A percentile compares a stretch with the other conserved stretches of the same genome.
phyloP scores from a whole-genome alignment of 2,888 invertebrate species.

The Mantis religiosa region DNA sequence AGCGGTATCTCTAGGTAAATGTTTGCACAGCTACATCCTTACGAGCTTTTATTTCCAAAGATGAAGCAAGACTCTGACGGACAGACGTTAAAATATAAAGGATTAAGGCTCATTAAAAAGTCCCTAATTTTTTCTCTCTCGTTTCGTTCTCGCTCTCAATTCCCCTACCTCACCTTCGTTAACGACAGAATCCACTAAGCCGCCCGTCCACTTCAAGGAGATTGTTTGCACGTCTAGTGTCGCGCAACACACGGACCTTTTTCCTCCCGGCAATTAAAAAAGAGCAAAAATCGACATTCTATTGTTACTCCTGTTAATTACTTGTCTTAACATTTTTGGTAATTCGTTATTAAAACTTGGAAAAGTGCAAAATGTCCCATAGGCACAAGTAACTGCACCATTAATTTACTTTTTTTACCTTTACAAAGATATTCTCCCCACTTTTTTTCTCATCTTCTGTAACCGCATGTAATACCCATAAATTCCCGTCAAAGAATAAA shows the following conservation, averaged over 20 bases:
- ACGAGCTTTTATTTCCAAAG: neutral
- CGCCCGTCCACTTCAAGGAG: neutral
- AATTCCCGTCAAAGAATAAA: too few relatives aligned
- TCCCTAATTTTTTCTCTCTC: neutral
- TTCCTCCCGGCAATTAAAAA: slow-evolving; percentile 1
- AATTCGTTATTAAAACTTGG: neutral
- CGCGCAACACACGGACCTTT: neutral
- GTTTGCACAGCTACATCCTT: neutral
- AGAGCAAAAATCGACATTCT: neutral
- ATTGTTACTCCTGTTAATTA: neutral
- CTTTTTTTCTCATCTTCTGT: too few relatives aligned
- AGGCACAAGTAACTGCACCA: neutral
- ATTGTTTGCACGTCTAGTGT: neutral
- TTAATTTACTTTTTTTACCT: too few relatives aligned
- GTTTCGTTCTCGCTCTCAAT: neutral
- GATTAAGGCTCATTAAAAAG: neutral
- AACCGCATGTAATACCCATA: too few relatives aligned
- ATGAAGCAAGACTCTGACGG: neutral
- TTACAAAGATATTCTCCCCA: too few relatives aligned
- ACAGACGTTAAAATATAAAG: neutral
- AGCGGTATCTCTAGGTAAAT: neutral
- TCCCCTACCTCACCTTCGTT: neutral
- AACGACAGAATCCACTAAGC: neutral
- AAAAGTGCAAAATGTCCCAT: neutral
- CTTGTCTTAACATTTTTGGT: neutral